phyloP scores from a whole-genome alignment of 2,113 vertebrate genomes.

The Cathartes aura region DNA sequence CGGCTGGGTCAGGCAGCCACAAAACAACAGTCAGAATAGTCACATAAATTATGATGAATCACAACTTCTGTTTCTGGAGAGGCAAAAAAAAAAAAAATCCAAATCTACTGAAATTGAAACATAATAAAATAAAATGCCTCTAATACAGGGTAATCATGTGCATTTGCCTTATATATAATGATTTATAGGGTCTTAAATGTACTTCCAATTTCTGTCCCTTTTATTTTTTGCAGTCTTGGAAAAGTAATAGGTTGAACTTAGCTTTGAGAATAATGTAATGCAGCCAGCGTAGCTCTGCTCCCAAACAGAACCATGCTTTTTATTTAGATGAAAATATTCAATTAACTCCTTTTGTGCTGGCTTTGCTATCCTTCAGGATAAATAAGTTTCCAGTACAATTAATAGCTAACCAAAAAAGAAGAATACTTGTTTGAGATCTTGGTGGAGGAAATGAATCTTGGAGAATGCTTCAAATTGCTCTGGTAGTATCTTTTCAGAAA shows the following conservation, averaged over 20 bases:
- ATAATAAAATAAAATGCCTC: constrained; percentile 32
- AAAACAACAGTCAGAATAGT: background rate
- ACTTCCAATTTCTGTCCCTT: constrained; percentile 16
- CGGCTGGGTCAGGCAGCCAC: background rate
- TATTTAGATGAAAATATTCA: constrained; percentile 41
- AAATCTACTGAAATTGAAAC: background rate
- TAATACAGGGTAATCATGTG: constrained; percentile 20
- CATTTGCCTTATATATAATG: background rate
- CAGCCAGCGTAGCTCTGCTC: background rate
- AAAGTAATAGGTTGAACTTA: background rate
- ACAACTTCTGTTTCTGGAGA: background rate
- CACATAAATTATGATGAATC: background rate
- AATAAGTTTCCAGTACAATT: constrained; percentile 4
- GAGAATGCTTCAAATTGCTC: background rate
- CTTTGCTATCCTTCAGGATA: background rate
- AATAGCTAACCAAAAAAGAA: background rate
- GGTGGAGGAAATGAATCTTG: background rate
- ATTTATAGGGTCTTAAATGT: constrained; percentile 40
- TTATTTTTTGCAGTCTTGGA: constrained; percentile 9
- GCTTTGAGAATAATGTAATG: background rate
- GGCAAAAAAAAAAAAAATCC: background rate
- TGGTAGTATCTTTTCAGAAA: background rate
- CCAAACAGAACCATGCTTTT: background rate
- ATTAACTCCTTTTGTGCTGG: background rate
- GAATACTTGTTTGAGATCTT: background rate